These are phyloP conservation scores for Scomber scombrus DNA, from an alignment of 2,113 vertebrate species.

Conservation along the genomic window DNA sequence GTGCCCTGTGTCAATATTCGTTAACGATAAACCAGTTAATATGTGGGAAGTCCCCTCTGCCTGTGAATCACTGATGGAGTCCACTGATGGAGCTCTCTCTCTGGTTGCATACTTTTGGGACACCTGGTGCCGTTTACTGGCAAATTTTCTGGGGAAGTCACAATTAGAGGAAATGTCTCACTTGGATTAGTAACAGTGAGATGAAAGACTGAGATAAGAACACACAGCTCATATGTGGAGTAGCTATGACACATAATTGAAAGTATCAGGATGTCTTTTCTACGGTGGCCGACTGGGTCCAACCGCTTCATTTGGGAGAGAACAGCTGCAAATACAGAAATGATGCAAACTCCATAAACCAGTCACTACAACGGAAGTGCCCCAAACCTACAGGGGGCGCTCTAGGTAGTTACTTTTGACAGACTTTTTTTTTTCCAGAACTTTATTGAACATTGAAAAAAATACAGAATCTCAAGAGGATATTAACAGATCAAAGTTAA, in stretches of 20 bases:
- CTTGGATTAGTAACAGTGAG: neutral
- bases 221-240: neutral
- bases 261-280: conserved; percentile 10
- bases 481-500: too few species aligned
- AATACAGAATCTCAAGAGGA: too few species aligned
- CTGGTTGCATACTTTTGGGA: conserved; percentile 14
- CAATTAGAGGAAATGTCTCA: conserved; percentile 12
- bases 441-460: too few species aligned
- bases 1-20: neutral
- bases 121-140: neutral
- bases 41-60: conserved; percentile 25
- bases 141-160: neutral
- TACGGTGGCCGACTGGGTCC: too few species aligned
- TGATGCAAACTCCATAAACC: too few species aligned
- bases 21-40: conserved; percentile 27
- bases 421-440: too few species aligned
- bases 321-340: too few species aligned
- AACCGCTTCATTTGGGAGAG: too few species aligned
- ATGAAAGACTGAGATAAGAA: neutral
- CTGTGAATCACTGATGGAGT: neutral
- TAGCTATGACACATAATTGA: conserved; percentile 12
- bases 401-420: too few species aligned
- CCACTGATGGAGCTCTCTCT: conserved; percentile 14
- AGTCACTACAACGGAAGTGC: too few species aligned
- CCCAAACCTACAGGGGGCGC: too few species aligned